phyloP scores from a whole-genome alignment of 2,888 invertebrate species.

The Tortricodes alternella region DNA sequence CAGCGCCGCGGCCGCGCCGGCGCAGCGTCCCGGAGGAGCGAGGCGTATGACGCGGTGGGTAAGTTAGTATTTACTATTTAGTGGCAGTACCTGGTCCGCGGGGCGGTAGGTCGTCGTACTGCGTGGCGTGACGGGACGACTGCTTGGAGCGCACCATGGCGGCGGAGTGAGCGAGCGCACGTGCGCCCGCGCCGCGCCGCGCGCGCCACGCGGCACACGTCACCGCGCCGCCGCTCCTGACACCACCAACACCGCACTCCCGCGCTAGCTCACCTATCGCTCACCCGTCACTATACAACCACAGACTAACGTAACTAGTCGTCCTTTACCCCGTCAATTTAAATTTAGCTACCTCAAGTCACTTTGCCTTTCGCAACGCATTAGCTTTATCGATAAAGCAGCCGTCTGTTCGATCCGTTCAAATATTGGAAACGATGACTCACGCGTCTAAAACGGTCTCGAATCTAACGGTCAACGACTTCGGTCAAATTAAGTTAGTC shows the following conservation, averaged over 20 bases:
- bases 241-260: conserved; percentile 52
- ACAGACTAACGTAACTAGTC: no score
- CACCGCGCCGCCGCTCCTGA: conserved; percentile 38
- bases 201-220: conserved; percentile 47
- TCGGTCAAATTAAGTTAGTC: conserved; percentile 26
- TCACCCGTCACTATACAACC: background rate
- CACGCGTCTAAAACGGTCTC: conserved; percentile 24
- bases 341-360: no score
- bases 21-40: background rate
- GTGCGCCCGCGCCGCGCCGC: conserved; percentile 43
- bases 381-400: conserved; percentile 21
- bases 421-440: conserved; percentile 19
- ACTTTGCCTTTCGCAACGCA: background rate
- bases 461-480: conserved; percentile 28
- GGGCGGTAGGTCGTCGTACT: conserved; percentile 71
- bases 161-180: conserved; percentile 66
- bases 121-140: conserved; percentile 75
- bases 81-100: conserved; percentile 72
- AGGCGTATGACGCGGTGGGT: background rate
- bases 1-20: conserved; percentile 6
- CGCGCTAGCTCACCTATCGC: conserved; percentile 33
- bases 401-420: conserved; percentile 13
- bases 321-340: no score
- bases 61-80: no score
- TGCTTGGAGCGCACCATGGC: conserved; percentile 78